These are phyloP conservation scores for Rhea americana DNA, from an alignment of 2,113 vertebrate species.

Conservation along the genomic window DNA sequence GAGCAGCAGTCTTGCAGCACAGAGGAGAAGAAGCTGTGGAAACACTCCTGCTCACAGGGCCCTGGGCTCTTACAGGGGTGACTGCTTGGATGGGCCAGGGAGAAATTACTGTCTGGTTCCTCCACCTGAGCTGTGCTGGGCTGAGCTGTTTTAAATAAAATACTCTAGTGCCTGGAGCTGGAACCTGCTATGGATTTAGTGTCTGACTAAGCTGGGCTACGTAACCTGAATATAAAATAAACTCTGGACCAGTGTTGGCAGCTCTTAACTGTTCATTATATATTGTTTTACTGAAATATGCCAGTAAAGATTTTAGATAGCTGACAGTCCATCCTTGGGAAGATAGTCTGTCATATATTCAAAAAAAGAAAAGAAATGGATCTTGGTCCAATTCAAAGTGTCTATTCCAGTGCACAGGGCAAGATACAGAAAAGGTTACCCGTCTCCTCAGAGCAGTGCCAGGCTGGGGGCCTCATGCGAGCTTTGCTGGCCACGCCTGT, in stretches of 20 bases:
- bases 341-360: background rate
- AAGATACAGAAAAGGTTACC: background rate
- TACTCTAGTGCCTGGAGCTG: conserved; percentile 15
- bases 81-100: background rate
- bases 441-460: background rate
- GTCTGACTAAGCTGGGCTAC: background rate
- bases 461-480: background rate
- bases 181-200: background rate
- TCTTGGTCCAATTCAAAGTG: too few species aligned
- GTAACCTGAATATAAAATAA: conserved; percentile 48
- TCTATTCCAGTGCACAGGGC: background rate
- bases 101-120: background rate
- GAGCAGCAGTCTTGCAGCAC: background rate
- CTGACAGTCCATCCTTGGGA: background rate
- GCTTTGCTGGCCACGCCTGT: background rate
- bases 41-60: background rate
- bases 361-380: background rate
- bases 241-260: conserved; percentile 28
- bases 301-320: conserved; percentile 27
- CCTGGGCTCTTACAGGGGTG: background rate
- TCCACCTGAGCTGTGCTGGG: background rate
- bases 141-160: background rate
- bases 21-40: background rate
- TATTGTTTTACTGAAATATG: conserved; percentile 34
- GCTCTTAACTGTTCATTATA: conserved; percentile 20